Conservation (phyloP, 1,140 invertebrate genomes). For the Drosophila murphyi region DNA sequence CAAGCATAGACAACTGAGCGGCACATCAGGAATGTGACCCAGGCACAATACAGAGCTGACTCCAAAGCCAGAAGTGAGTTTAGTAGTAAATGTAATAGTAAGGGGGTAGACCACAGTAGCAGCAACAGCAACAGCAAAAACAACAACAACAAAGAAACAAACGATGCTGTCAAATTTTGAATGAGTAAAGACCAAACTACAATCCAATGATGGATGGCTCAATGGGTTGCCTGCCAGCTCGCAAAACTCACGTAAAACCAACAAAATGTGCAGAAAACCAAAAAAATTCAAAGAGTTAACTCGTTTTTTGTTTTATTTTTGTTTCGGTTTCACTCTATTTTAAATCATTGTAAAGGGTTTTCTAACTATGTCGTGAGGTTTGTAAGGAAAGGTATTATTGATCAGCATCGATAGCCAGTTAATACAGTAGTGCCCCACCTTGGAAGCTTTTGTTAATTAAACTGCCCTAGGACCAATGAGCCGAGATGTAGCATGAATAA, state of each 20-base stretch:
- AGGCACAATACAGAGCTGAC: not conserved
- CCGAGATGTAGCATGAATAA: no score
- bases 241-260: conserved; percentile 28
- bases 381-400: no score
- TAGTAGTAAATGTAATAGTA: not conserved
- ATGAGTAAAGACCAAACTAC: conserved; percentile 81
- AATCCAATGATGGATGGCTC: conserved; percentile 76
- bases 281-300: conserved; percentile 19
- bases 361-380: no score
- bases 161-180: conserved; percentile 82
- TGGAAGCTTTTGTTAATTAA: no score
- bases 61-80: not conserved
- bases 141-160: conserved; percentile 65
- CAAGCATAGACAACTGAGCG: conserved; percentile 55
- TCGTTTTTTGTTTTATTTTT: conserved; percentile 31
- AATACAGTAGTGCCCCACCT: no score
- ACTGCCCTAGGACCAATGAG: no score
- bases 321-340: conserved; percentile 13
- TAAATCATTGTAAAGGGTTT: no score
- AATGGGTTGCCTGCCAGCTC: conserved; percentile 51
- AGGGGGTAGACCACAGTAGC: conserved; percentile 9
- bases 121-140: conserved; percentile 22
- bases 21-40: conserved; percentile 26
- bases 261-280: not conserved
- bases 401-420: no score